These are phyloP conservation scores for Morinoia aosen DNA, from an alignment of 2,888 invertebrate species.

Conservation along the genomic window DNA sequence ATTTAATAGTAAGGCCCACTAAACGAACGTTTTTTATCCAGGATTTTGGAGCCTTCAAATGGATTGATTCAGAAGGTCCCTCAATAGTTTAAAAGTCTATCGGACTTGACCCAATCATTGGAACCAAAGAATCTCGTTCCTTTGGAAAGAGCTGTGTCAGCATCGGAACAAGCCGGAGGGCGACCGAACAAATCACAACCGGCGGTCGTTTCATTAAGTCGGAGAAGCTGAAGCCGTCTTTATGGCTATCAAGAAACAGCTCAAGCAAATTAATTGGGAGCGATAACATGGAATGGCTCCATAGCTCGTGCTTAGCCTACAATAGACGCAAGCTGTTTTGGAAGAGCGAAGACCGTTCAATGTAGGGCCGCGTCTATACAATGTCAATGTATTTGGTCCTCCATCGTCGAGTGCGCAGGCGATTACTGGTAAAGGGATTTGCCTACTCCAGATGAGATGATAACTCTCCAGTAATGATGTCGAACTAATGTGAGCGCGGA, in stretches of 20 bases:
- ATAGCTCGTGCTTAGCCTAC: slow-evolving; percentile 29
- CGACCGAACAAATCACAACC: slow-evolving; percentile 48
- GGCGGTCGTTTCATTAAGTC: slow-evolving; percentile 45
- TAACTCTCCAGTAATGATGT: slow-evolving; percentile 26
- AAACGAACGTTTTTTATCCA: neutral
- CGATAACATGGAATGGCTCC: slow-evolving; percentile 50
- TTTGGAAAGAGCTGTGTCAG: slow-evolving; percentile 47
- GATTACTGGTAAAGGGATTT: slow-evolving; percentile 33
- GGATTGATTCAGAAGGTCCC: slow-evolving; percentile 46
- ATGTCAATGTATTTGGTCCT: neutral
- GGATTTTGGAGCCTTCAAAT: slow-evolving; percentile 7
- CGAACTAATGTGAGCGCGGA: neutral
- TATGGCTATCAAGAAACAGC: slow-evolving; percentile 49
- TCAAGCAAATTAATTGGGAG: slow-evolving; percentile 51
- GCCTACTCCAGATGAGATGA: slow-evolving; percentile 34
- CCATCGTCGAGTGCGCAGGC: slow-evolving; percentile 26
- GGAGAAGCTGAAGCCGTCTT: slow-evolving; percentile 36
- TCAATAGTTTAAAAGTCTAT: slow-evolving; percentile 51
- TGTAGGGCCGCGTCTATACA: slow-evolving; percentile 2
- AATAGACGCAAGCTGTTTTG: slow-evolving; percentile 32
- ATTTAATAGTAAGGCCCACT: neutral
- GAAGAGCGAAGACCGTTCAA: slow-evolving; percentile 9
- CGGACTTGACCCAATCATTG: slow-evolving; percentile 47
- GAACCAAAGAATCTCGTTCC: slow-evolving; percentile 39
- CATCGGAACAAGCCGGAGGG: slow-evolving; percentile 21